phyloP scores from a whole-genome alignment of 1,140 invertebrate genomes.

The honey bee (Apis mellifera) region DNA sequence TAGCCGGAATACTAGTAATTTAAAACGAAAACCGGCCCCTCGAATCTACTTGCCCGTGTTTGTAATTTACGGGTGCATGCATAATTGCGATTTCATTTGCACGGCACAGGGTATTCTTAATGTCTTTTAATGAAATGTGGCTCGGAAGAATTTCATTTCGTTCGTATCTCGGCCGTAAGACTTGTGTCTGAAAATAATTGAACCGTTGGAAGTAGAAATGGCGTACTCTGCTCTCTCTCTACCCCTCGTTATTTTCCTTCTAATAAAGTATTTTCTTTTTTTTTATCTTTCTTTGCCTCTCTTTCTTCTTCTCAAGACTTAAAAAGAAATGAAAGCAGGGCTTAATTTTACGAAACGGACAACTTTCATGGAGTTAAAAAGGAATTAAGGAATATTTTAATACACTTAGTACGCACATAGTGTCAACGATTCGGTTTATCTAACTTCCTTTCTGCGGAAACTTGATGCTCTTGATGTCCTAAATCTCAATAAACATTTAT shows the following conservation, averaged over 20 bases:
- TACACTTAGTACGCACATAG: background rate
- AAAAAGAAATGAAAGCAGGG: background rate
- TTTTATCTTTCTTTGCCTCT: too few relatives aligned
- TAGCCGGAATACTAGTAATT: conserved; percentile 8
- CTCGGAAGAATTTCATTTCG: conserved; percentile 48
- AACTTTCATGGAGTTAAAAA: too few relatives aligned
- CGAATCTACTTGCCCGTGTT: background rate
- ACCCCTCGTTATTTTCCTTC: background rate
- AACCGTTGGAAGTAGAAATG: background rate
- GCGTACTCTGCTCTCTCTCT: background rate
- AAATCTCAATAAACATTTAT: background rate
- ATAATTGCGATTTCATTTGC: conserved; percentile 50
- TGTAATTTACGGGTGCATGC: conserved; percentile 35
- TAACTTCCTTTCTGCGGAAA: background rate
- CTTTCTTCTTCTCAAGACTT: too few relatives aligned
- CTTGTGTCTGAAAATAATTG: conserved; percentile 30
- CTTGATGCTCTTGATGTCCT: background rate
- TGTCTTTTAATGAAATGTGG: conserved; percentile 51
- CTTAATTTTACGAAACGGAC: background rate
- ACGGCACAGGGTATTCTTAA: conserved; percentile 22
- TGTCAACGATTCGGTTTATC: background rate
- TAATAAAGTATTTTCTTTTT: background rate
- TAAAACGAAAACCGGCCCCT: background rate
- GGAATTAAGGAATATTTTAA: background rate
- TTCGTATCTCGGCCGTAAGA: conserved; percentile 8